phyloP scores from a whole-genome alignment of 2,888 invertebrate species.

The Gasteruption jaculator region DNA sequence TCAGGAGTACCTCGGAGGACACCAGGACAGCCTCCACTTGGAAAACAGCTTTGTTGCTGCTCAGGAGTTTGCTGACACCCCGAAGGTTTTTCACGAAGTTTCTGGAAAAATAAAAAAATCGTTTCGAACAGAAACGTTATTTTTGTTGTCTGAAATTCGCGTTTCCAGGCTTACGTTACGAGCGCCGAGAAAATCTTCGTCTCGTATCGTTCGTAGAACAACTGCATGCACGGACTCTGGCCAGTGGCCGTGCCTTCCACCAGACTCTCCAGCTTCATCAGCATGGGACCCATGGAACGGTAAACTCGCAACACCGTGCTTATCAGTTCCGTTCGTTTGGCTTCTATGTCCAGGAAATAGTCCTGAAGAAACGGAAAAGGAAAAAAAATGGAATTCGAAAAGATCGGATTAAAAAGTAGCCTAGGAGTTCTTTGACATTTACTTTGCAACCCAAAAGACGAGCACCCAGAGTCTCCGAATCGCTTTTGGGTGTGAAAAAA shows the following conservation, averaged over 20 bases:
- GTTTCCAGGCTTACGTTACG: constrained; percentile 52
- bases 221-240: constrained; percentile 65
- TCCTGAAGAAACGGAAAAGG: constrained; percentile 52
- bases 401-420: too few species aligned
- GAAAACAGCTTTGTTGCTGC: constrained; percentile 62
- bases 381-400: constrained; percentile 1
- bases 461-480: constrained; percentile 12
- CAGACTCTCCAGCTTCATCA: constrained; percentile 81
- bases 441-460: constrained; percentile 34
- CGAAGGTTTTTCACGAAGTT: constrained; percentile 62
- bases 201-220: constrained; percentile 82
- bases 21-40: constrained; percentile 74
- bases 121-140: neutral
- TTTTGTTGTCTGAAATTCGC: neutral
- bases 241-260: constrained; percentile 78
- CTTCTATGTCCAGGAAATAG: constrained; percentile 70
- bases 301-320: constrained; percentile 69
- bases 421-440: neutral
- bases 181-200: constrained; percentile 69
- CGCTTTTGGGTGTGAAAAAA: constrained; percentile 28
- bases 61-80: constrained; percentile 60
- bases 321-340: constrained; percentile 64
- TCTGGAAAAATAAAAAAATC: constrained; percentile 24
- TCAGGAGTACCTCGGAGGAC: constrained; percentile 70
- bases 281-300: constrained; percentile 73